Base-by-base conservation (phyloP, 2,888 invertebrate species). In the Byasa hedistus region DNA sequence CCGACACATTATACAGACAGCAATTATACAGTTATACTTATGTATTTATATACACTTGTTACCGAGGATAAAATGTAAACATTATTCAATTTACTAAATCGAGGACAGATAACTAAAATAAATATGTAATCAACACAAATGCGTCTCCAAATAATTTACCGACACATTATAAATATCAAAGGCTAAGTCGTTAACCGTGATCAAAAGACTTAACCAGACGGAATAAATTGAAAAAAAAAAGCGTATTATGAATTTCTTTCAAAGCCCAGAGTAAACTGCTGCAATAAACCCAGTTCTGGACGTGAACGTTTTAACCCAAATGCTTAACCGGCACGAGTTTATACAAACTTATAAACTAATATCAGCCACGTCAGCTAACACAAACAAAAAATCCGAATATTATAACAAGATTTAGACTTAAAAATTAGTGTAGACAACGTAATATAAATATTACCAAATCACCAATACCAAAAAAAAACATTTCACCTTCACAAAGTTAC, bases 271-370 rank as follows among this genome's bases (percentile, higher is more conserved):
- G 70, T 69, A 72, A 71, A 70, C 57, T 61, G 68, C 71, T 69
- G 66, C 69, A 51, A 72, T 76, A 76, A 74, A 76, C 72, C 75
- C 64, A 65, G 69, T 71, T 73, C 56, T 57, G 51, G 54, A 39
- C 39, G 59, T 64, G 65, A 57, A 64, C 59, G 54, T 63, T 65
- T 71, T 66, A 68, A 64, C 69, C 69, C 62, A 67, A 64, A 69
- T 70, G 56, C 62, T 60, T 57, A 57, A 62, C 56, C 36, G 61
- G 44, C 21, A 58, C 22, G 23, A 27, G n/a, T 52, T n/a, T 52
- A 52, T 21, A 21, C 52, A 52, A 1, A n/a, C 52, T 4, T 52
- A 21, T n/a, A 52, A 52, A n/a, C 7, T 15, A 44, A 15, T 44
- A 15, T 17, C 12, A 19, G 1, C 44, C 17, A 15, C 19, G 19